phyloP scores from a whole-genome alignment of 2,113 vertebrate species.

The Indicator indicator region DNA sequence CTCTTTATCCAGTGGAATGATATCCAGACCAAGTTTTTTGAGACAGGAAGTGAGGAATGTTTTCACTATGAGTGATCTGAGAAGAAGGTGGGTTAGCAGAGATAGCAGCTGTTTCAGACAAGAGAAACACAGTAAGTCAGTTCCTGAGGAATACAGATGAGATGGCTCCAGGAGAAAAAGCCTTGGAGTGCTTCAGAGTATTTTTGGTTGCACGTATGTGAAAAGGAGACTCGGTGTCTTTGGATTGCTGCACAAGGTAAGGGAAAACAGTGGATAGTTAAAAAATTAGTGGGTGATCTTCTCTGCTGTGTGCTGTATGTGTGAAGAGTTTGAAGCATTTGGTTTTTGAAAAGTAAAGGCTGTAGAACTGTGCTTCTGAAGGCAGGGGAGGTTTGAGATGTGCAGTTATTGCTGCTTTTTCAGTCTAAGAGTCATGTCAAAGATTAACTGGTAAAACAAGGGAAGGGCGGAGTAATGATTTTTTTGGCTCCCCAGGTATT shows the following conservation, averaged over 20 bases:
- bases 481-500: not conserved
- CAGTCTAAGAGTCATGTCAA: constrained; percentile 33
- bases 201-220: not conserved
- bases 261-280: not conserved
- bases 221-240: not conserved
- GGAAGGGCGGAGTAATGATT: not conserved
- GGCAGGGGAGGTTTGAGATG: not conserved
- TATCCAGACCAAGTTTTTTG: constrained; percentile 63
- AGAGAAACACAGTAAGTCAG: constrained; percentile 27
- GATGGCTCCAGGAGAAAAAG: constrained; percentile 26
- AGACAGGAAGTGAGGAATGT: constrained; percentile 87
- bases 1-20: constrained; percentile 78
- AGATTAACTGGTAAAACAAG: constrained; percentile 43
- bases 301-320: not conserved
- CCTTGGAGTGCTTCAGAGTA: rapidly evolving
- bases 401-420: not conserved
- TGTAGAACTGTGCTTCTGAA: not conserved
- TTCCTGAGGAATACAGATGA: constrained; percentile 61
- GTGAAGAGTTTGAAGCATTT: not conserved
- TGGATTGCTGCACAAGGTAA: constrained; percentile 49
- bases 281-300: not conserved
- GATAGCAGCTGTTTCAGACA: constrained; percentile 36
- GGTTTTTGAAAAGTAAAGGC: not conserved
- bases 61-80: constrained; percentile 68
- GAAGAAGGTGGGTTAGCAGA: constrained; percentile 55